Conservation (phyloP, 2,113 vertebrate species). For the Archocentrus centrarchus region DNA sequence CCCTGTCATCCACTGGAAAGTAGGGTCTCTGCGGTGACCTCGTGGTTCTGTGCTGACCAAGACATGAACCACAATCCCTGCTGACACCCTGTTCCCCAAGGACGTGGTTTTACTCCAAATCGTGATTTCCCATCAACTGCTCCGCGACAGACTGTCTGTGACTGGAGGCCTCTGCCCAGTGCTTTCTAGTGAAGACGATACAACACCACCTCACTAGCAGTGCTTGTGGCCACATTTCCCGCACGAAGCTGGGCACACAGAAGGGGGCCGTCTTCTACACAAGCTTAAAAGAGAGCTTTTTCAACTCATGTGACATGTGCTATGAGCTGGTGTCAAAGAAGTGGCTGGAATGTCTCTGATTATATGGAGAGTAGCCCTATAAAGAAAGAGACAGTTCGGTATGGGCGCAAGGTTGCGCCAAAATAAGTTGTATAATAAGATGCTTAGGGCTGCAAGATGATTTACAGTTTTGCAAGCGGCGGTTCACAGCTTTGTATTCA, state of each 20-base stretch:
- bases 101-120: slow-evolving; percentile 77
- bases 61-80: slow-evolving; percentile 69
- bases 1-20: slow-evolving; percentile 74
- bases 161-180: slow-evolving; percentile 62
- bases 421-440: slow-evolving; percentile 42
- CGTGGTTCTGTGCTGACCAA: slow-evolving; percentile 63
- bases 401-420: slow-evolving; percentile 13
- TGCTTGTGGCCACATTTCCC: slow-evolving; percentile 64
- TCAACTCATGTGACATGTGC: slow-evolving; percentile 61
- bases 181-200: slow-evolving; percentile 66
- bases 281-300: slow-evolving; percentile 53
- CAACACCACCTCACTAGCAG: slow-evolving; percentile 58
- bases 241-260: slow-evolving; percentile 58
- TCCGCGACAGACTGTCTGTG: slow-evolving; percentile 66
- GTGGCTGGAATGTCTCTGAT: slow-evolving; percentile 65
- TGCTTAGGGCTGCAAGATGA: not conserved
- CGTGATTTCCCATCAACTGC: slow-evolving; percentile 75
- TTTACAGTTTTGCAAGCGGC: slow-evolving; percentile 2
- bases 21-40: slow-evolving; percentile 51
- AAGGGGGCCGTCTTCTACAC: slow-evolving; percentile 51
- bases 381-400: slow-evolving; percentile 39
- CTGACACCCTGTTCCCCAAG: slow-evolving; percentile 80
- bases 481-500: slow-evolving; percentile 16
- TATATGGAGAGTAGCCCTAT: slow-evolving; percentile 60
- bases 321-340: slow-evolving; percentile 47